Evolutionary conservation across 2,888 invertebrate genomes (phyloP), one percentile per base, ranked within the genome.

Genomic region (Archips crataeganus): DNA sequence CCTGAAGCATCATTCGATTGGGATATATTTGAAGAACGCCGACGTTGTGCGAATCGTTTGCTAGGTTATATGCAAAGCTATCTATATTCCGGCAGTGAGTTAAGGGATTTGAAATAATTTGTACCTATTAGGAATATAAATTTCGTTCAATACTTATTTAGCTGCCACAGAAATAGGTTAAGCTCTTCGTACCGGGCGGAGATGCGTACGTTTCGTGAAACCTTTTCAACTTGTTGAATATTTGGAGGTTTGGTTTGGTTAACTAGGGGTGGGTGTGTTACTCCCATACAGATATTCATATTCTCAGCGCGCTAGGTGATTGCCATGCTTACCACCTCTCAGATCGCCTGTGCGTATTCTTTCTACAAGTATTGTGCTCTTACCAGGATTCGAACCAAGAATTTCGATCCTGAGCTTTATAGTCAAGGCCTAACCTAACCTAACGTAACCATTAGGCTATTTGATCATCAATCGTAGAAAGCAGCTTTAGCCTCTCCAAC

Each of bases 201-300:
- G 68, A 68, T 73, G 63, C 3, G 42, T 42, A 59, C 68, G 62
- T 47, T 47, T 45, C 11, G 72, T 13, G 59, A 73, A 64, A 63
- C 51, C 66, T 61, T 51, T 63, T 63, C 59, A 39, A 73, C 73
- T 73, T 73, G 73, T 73, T 73, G 73, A 68, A 64, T 73, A 57
- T 45, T 54, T 54, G 54, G 49, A 49, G 49, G 36, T 23, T 10
- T 3, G 39, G 47, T 32, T 5, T 8, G 39, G 36, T 61, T 61
- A 68, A 49, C 39, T 49, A 49, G 51, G 54, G 23, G 6, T 54
- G 15, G n/a, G n/a, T n/a, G n/a, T n/a, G n/a, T n/a, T n/a, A n/a
- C 23, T 23, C 23, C 23, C 23, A 23, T 23, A 23, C 23, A 23
- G 23, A 23, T 23, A 23, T 23, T 23, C 23, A 23, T 23, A 23